Evolutionary conservation across 2,113 vertebrate genomes (phyloP).

Genomic region (Poeciliopsis occidentalis): DNA sequence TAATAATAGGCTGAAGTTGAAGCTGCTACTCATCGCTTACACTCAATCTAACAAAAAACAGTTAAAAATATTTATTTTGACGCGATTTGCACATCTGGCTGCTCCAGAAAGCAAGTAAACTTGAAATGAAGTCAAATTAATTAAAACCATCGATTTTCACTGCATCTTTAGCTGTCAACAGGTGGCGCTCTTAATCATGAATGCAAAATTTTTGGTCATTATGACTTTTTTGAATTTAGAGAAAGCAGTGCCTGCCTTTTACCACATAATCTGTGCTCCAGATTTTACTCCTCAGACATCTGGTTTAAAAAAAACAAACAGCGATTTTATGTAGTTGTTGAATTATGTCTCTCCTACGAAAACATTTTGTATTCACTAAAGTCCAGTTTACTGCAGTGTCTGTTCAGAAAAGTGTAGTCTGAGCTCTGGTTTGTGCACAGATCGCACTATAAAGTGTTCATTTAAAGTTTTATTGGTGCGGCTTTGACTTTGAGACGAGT

Average conservation of each 20-base stretch:
- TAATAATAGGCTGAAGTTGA: background rate
- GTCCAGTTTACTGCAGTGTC: background rate
- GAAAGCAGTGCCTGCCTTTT: background rate
- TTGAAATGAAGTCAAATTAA: no score
- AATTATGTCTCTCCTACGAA: background rate
- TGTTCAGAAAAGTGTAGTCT: background rate
- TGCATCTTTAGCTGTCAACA: no score
- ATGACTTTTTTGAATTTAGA: background rate
- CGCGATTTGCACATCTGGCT: background rate
- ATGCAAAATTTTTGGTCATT: background rate
- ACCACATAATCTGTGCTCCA: background rate
- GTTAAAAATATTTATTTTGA: background rate
- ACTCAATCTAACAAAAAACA: background rate
- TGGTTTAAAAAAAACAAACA: no score
- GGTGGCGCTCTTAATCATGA: background rate
- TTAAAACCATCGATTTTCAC: no score
- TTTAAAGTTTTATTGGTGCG: background rate
- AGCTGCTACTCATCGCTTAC: background rate
- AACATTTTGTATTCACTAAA: background rate
- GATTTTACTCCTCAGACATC: background rate
- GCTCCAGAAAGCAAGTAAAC: no score
- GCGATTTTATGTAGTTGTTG: background rate
- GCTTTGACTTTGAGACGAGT: conserved; percentile 11
- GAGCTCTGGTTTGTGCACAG: background rate
- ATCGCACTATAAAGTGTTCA: background rate